Base-by-base conservation (phyloP, 2,797 vertebrate genomes). In the Lacerta viridis region DNA sequence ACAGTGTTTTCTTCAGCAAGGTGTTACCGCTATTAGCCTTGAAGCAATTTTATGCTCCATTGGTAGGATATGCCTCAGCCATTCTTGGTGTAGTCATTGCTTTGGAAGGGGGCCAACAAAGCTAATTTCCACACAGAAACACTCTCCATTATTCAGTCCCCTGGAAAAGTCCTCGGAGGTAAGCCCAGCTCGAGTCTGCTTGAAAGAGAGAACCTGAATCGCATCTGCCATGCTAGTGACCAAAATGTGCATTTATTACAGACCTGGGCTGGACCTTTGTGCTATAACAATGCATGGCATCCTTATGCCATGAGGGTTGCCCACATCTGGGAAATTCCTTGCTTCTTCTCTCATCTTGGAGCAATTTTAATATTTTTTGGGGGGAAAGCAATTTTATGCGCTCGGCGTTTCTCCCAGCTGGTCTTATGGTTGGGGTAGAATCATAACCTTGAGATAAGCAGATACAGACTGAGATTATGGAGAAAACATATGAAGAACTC, bases 31-130 rank as follows among this genome's bases (percentile, higher is more conserved):
- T 15, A 88, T 83, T 80, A 92, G 93, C 93, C 94, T 94, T 92
- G 94, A 74, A 96, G 92, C 93, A 91, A 95, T 95, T 95, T 96
- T 95, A 94, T 96, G 95, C 93, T 95, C 93, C 93, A 43, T 86
- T 95, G 95, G 88, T 74, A 89, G 92, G 92, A 82, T 71, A 79
- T 75, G 94, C 46, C 85, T 83, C 89, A 94, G 93, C 90, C 93
- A 92, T 90, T 75, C 59, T n/a, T 11, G 90, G 90, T 92, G 92
- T 89, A 93, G 92, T 85, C 92, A 20, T 84, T 91, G 90, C 27
- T 88, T 17, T 94, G 94, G 92, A 95, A 91, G 66, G 0, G 0
- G 9, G 93, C 94, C 95, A 95, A 89, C 0, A 2, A 4, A 69
- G 72, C 78, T 83, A 81, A 4, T 27, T 87, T 85, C 88, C 69